phyloP scores from a whole-genome alignment of 2,888 invertebrate species.

The Orchesella flavescens region DNA sequence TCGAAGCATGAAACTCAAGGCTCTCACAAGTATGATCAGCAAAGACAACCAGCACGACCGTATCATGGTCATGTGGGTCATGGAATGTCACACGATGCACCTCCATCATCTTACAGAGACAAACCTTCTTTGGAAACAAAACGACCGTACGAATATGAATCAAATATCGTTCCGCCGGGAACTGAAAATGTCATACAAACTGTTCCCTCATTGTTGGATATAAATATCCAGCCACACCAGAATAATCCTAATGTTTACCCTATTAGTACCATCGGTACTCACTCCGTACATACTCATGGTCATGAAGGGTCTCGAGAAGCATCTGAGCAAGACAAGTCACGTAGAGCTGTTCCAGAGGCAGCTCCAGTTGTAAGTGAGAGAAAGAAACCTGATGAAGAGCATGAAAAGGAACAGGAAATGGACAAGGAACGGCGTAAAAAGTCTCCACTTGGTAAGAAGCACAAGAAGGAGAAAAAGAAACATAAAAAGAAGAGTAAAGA shows the following conservation, averaged over 20 bases:
- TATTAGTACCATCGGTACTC: constrained; percentile 43
- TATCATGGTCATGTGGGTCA: constrained; percentile 36
- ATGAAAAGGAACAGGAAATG: constrained; percentile 16
- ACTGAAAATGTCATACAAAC: constrained; percentile 59
- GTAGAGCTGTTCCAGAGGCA: constrained; percentile 16
- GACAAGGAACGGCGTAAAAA: constrained; percentile 49
- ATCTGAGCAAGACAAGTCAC: constrained; percentile 48
- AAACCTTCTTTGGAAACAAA: constrained; percentile 27
- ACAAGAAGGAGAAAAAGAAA: constrained; percentile 73
- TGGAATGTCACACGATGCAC: constrained; percentile 28
- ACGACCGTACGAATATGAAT: constrained; percentile 59
- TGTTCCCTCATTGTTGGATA: constrained; percentile 66
- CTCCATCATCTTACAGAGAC: constrained; percentile 38
- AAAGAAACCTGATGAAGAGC: constrained; percentile 73
- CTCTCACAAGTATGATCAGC: constrained; percentile 54
- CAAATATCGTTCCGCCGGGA: constrained; percentile 65
- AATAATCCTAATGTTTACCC: constrained; percentile 21
- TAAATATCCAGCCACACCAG: constrained; percentile 59
- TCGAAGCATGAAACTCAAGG: constrained; percentile 40
- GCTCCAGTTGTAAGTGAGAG: constrained; percentile 54
- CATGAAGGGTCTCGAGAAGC: constrained; percentile 30
- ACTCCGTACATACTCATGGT: not conserved
- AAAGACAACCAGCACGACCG: constrained; percentile 37
- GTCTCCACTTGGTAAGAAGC: constrained; percentile 57
- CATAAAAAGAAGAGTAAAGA: constrained; percentile 75